phyloP scores from a whole-genome alignment of 2,113 vertebrate genomes.

The Electrona antarctica region DNA sequence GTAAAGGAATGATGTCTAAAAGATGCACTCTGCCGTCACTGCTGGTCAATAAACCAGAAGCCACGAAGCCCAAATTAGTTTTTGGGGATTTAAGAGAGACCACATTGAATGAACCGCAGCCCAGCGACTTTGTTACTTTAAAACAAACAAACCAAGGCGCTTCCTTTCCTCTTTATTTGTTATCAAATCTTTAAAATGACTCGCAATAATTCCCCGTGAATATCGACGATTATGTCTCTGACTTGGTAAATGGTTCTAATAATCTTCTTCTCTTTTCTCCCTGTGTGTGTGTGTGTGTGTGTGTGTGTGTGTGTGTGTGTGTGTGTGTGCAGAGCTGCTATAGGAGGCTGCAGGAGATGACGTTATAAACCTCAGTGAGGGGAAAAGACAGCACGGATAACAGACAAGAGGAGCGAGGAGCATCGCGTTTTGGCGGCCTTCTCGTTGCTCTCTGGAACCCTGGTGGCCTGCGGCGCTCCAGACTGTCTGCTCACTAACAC shows the following conservation, averaged over 20 bases:
- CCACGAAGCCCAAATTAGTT: conserved; percentile 42
- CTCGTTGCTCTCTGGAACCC: conserved; percentile 24
- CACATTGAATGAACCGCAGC: no score
- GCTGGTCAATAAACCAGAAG: conserved; percentile 66
- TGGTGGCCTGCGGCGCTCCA: conserved; percentile 17
- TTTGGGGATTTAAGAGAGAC: conserved; percentile 4
- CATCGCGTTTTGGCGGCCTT: conserved; percentile 12
- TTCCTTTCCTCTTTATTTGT: background rate
- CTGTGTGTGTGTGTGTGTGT: conserved; percentile 1
- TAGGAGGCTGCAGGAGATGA: conserved; percentile 61
- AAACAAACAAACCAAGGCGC: conserved; percentile 40
- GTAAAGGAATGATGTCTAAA: conserved; percentile 56
- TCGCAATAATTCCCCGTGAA: conserved; percentile 15
- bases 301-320: no score
- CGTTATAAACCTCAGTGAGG: conserved; percentile 64
- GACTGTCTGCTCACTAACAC: conserved; percentile 28
- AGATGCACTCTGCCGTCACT: conserved; percentile 50
- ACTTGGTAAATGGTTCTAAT: conserved; percentile 32
- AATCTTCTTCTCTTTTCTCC: conserved; percentile 29
- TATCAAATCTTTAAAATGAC: conserved; percentile 36
- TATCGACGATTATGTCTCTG: conserved; percentile 31
- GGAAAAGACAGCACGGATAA: conserved; percentile 19
- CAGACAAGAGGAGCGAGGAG: background rate
- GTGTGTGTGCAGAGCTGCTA: conserved; percentile 71
- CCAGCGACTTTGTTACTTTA: conserved; percentile 17